Conservation (phyloP, 2,113 vertebrate species). For the Salminus brasiliensis region DNA sequence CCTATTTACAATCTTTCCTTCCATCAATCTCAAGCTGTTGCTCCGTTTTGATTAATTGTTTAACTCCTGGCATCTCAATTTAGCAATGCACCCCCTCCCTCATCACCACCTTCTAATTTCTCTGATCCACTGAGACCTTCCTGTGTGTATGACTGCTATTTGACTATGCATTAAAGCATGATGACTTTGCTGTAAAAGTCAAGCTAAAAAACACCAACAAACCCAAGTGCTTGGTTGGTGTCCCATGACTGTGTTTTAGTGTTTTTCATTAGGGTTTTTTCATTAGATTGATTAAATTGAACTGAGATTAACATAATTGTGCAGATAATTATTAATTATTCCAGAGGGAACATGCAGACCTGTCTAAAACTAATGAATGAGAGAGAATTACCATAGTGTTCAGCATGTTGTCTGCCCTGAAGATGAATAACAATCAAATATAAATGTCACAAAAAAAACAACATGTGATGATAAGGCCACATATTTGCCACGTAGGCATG, state of each 20-base stretch:
- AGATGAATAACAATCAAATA: background rate
- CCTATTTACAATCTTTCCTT: background rate
- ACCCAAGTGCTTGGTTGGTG: background rate
- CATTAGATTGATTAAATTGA: too few species aligned
- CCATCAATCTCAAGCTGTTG: background rate
- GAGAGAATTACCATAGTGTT: background rate
- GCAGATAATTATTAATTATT: background rate
- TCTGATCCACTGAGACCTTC: background rate
- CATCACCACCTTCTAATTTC: background rate
- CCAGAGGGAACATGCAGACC: background rate
- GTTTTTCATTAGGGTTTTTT: background rate
- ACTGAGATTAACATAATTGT: too few species aligned
- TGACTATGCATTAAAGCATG: background rate
- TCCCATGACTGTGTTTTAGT: background rate
- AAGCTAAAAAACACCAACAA: background rate
- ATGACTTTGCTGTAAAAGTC: background rate
- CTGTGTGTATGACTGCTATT: background rate
- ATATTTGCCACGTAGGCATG: background rate
- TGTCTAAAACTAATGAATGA: background rate
- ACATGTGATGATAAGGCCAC: background rate
- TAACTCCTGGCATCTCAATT: background rate
- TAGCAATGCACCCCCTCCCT: background rate
- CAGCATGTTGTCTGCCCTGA: background rate
- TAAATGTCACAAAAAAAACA: background rate
- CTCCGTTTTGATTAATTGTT: background rate